Conservation (phyloP, 2,113 vertebrate species). For the Rutilus rutilus region DNA sequence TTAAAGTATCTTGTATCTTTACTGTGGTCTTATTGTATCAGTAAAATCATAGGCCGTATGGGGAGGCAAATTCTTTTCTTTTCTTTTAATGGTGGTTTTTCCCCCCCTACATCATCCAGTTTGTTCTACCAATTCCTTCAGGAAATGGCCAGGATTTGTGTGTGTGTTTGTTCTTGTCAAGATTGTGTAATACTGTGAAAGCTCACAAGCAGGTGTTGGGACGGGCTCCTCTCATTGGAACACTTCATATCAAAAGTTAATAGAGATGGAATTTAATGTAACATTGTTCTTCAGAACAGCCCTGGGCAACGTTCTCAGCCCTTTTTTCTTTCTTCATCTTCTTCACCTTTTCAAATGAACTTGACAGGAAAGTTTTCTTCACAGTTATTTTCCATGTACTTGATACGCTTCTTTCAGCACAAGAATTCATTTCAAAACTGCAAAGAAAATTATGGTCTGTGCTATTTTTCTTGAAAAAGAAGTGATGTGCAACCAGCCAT, state of each 20-base stretch:
- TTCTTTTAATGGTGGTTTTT: constrained; percentile 1
- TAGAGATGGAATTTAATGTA: constrained; percentile 80
- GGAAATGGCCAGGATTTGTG: constrained; percentile 49
- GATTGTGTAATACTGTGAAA: constrained; percentile 81
- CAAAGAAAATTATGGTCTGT: neutral
- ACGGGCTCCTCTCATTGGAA: constrained; percentile 76
- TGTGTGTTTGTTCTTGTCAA: constrained; percentile 75
- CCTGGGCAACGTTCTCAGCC: constrained; percentile 61
- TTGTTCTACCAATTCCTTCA: constrained; percentile 48
- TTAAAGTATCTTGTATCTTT: too few relatives aligned
- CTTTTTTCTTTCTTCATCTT: constrained; percentile 51
- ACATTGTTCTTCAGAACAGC: constrained; percentile 77
- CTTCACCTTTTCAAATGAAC: constrained; percentile 62
- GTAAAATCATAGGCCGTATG: too few relatives aligned
- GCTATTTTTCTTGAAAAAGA: constrained; percentile 16
- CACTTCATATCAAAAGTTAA: constrained; percentile 77
- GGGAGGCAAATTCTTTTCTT: too few relatives aligned
- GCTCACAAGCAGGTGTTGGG: constrained; percentile 79
- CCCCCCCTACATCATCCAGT: neutral
- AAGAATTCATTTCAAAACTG: neutral
- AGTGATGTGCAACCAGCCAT: constrained; percentile 23
- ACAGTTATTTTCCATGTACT: constrained; percentile 25
- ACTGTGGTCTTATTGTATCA: too few relatives aligned
- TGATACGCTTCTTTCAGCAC: constrained; percentile 9
- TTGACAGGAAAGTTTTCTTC: constrained; percentile 61